Percentiles rank a stretch among this genome's conserved stretches.
Conservation (phyloP, 2,797 vertebrate genomes). For the Typhlichthys subterraneus region DNA sequence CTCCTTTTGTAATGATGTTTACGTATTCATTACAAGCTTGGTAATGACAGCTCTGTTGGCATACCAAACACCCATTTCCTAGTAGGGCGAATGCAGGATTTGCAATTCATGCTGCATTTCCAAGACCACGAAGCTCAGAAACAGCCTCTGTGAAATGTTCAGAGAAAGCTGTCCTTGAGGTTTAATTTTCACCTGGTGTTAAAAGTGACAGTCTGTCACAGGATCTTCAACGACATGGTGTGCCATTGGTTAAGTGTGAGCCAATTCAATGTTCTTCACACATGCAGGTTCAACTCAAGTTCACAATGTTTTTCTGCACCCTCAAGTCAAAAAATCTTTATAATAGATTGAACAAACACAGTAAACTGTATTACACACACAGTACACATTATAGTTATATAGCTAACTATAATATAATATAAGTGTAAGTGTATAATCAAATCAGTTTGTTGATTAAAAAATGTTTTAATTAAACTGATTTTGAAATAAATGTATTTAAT, state of each 20-base stretch:
- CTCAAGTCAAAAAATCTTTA: too few species aligned
- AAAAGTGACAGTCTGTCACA: not conserved
- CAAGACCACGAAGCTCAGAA: not conserved
- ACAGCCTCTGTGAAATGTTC: not conserved
- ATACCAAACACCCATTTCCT: conserved; percentile 15
- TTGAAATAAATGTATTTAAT: too few species aligned
- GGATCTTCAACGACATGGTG: not conserved
- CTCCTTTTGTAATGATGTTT: conserved; percentile 7
- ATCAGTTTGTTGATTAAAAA: too few species aligned
- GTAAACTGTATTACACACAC: too few species aligned
- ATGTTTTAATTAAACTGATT: too few species aligned
- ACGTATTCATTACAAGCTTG: conserved; percentile 11
- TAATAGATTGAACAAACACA: too few species aligned
- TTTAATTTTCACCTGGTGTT: not conserved
- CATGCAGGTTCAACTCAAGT: too few species aligned
- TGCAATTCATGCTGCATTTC: not conserved
- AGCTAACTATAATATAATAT: too few species aligned
- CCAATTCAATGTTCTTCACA: not conserved
- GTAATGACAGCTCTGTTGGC: not conserved
- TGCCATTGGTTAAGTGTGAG: not conserved
- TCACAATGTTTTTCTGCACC: too few species aligned
- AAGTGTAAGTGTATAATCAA: too few species aligned
- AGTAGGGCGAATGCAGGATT: not conserved
- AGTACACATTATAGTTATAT: too few species aligned
- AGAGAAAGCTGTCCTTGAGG: not conserved